Percentiles rank a stretch among this genome's conserved stretches.
These are phyloP conservation scores for Sminthurides bifidus DNA, from an alignment of 1,140 invertebrate species.

Conservation along the genomic window DNA sequence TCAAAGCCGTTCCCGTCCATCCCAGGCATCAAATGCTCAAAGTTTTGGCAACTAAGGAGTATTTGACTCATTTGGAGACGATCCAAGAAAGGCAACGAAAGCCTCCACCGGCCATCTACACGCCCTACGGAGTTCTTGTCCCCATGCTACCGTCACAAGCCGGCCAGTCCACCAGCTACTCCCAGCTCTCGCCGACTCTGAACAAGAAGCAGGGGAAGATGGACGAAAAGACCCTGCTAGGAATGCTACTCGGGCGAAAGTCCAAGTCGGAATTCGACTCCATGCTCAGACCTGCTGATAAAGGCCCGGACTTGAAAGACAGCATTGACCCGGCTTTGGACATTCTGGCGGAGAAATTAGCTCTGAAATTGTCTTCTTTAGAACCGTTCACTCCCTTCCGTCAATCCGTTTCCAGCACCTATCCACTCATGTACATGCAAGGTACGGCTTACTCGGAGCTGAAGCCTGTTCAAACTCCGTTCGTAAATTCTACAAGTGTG, in stretches of 20 bases:
- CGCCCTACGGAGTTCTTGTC: slow-evolving; percentile 29
- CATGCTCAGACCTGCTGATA: neutral
- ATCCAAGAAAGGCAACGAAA: slow-evolving; percentile 20
- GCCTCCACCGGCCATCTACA: slow-evolving; percentile 27
- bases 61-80: slow-evolving; percentile 22
- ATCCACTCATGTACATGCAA: too few relatives aligned
- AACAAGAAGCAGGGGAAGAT: neutral
- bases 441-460: slow-evolving; percentile 19
- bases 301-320: neutral
- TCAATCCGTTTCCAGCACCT: too few relatives aligned
- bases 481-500: neutral
- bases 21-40: slow-evolving; percentile 30
- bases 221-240: slow-evolving; percentile 16
- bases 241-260: neutral
- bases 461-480: slow-evolving; percentile 6
- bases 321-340: slow-evolving; percentile 19
- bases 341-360: slow-evolving; percentile 25
- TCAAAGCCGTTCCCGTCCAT: slow-evolving; percentile 24
- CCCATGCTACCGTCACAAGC: slow-evolving; percentile 19
- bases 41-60: slow-evolving; percentile 27
- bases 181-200: neutral
- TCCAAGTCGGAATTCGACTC: neutral
- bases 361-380: slow-evolving; percentile 10
- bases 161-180: neutral
- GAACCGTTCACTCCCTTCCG: neutral